Base-by-base conservation (phyloP, 2,113 vertebrate genomes). In the Elachura formosa region DNA sequence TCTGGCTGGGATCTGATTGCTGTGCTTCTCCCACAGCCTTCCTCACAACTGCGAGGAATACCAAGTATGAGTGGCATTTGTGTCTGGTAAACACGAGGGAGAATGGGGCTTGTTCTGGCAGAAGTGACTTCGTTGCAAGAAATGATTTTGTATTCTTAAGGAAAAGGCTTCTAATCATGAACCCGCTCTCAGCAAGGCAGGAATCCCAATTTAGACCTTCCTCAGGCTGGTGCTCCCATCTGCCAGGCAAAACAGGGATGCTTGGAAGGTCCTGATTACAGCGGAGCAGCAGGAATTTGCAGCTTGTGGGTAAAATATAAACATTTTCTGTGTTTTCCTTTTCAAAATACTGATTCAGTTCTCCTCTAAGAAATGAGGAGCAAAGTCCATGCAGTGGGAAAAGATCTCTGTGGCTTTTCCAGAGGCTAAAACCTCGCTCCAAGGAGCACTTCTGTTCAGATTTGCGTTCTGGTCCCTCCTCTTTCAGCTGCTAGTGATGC, bases 21-120 rank as follows among this genome's bases (percentile, higher is more conserved):
- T 73, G 73, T 18, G 90, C 94, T 95, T 93, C 91, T 96, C 79
- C 93, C 87, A 95, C 93, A 84, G 94, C 95, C 91, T 91, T 91
- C 81, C 71, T 91, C 93, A 93, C 95, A 94, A 95, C 95, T 88
- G 96, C 1, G 3, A 94, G 90, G 93, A 96, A 94, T 97, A 97
- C 79, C 79, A 96, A 94, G 90, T 52, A 93, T 96, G 96, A 96
- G 91, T 92, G 95, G 96, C 93, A 97, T 97, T 93, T 88, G 87
- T 59, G 85, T 86, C 92, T 95, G 95, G 92, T 96, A 96, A 96
- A 95, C 85, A 84, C 41, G 15, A 91, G 76, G 87, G 82, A 96
- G 87, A 94, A 93, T 86, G 90, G 82, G 84, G 55, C 91, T 94
- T 95, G 64, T 93, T 95, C 94, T 96, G 52, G 59, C 68, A 96